These are phyloP conservation scores for Pygocentrus nattereri DNA, from an alignment of 2,797 vertebrate genomes.

Conservation along the genomic window DNA sequence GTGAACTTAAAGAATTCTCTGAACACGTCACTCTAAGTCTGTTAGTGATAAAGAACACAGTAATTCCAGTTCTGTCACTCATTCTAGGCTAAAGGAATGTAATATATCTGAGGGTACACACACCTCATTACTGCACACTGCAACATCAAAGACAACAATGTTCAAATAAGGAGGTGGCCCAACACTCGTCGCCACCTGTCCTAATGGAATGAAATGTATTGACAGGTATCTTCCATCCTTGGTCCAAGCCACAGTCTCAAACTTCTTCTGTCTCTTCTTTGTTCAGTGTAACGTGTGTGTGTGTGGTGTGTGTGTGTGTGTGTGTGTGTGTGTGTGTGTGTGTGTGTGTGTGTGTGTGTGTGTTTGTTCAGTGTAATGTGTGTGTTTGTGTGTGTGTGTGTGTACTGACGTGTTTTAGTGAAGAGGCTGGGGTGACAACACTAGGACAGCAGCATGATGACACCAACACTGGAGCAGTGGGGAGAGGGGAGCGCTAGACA, in stretches of 20 bases:
- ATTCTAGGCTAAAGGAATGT: slow-evolving; percentile 57
- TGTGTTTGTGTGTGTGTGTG: neutral
- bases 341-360: neutral
- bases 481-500: slow-evolving; percentile 41
- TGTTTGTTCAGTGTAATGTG: neutral
- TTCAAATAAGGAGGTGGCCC: slow-evolving; percentile 24
- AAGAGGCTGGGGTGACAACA: slow-evolving; percentile 46
- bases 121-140: slow-evolving; percentile 41
- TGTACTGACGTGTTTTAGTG: neutral
- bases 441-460: slow-evolving; percentile 50
- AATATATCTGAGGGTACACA: slow-evolving; percentile 51
- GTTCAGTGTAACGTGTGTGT: slow-evolving; percentile 11
- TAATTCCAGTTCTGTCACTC: slow-evolving; percentile 39
- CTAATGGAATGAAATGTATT: slow-evolving; percentile 28
- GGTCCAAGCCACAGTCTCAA: neutral
- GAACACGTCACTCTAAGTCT: slow-evolving; percentile 41
- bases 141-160: slow-evolving; percentile 50
- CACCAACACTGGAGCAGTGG: slow-evolving; percentile 54
- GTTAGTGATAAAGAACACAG: slow-evolving; percentile 50
- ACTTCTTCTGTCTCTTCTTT: slow-evolving; percentile 9
- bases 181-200: slow-evolving; percentile 53
- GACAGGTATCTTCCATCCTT: neutral
- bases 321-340: neutral
- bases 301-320: neutral
- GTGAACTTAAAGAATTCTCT: slow-evolving; percentile 39